Base-by-base conservation (phyloP, 2,888 invertebrate genomes). In the Nezara viridula region DNA sequence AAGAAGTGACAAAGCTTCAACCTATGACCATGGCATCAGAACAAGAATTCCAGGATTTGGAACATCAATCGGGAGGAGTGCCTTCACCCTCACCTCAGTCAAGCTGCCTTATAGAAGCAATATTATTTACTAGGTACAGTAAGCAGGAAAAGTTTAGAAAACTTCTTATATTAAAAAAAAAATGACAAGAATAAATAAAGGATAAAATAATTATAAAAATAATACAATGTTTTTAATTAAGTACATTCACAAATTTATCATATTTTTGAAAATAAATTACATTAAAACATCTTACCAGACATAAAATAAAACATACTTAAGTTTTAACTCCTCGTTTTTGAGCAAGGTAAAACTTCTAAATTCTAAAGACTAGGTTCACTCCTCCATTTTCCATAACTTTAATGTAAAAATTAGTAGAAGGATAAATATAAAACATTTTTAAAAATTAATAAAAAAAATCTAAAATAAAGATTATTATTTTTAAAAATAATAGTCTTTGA, bases 351-450 rank as follows among this genome's bases (percentile, higher is more conserved):
- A 81, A 81, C 81, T 81, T 44, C 81, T 81, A 81, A 81, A 81
- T 81, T 81, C 81, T 88, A 73, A 27, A 44, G 88, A 88, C 88
- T 88, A 88, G 88, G 66, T 40, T 88, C 66, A 73, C 88, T 88
- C 88, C 73, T 88, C 88, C 88, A 73, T 88, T 88, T 86, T 44
- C 19, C 5, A 52, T 52, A 86, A 50, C 14, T 21, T 40, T 52
- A n/a, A 37, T 49, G 4, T 32, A 86, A 50, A 86, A 55, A 24
- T 50, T 86, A 86, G 19, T 86, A 55, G 40, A 40, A 40, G 14
- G 14, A 24, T 86, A 86, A 4, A 86, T 55, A 40, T 50, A 86
- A 19, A 52, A 49, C 0, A 52, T 52, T 86, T 52, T 49, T 9
- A 32, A 66, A 27, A 81, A 81, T 44, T 44, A 81, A n/a, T 40